Conservation (phyloP, 2,888 invertebrate species). For the Nebria brevicollis region DNA sequence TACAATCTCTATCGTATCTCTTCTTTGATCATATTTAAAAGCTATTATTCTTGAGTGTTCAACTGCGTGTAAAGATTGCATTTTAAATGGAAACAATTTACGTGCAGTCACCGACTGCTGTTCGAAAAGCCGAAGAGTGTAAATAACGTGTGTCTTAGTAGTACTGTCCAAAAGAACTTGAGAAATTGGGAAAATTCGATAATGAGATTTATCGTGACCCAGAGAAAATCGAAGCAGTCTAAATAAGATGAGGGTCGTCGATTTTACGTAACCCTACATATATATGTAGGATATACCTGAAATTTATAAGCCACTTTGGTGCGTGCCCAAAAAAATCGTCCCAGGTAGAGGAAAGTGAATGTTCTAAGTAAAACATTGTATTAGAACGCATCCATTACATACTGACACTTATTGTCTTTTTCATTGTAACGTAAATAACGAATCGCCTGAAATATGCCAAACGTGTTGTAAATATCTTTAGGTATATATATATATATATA, state of each 20-base stretch:
- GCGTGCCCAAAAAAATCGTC: background rate
- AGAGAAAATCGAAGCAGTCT: slow-evolving; percentile 39
- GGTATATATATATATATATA: background rate
- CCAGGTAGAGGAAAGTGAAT: background rate
- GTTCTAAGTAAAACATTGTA: background rate
- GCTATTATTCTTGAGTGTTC: background rate
- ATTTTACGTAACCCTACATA: slow-evolving; percentile 29
- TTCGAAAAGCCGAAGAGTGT: slow-evolving; percentile 18
- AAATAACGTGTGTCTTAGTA: slow-evolving; percentile 30
- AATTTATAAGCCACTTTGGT: slow-evolving; percentile 16
- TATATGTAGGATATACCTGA: background rate
- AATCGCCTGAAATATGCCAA: background rate
- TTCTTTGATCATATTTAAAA: background rate
- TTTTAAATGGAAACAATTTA: slow-evolving; percentile 7
- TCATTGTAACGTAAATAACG: background rate
- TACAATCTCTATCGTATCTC: background rate
- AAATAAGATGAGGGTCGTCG: slow-evolving; percentile 33
- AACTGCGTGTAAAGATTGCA: background rate
- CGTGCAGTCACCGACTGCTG: slow-evolving; percentile 31
- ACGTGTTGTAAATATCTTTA: background rate
- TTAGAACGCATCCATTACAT: background rate
- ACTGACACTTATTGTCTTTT: background rate
- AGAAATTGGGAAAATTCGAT: slow-evolving; percentile 41
- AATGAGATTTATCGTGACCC: slow-evolving; percentile 35
- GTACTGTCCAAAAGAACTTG: slow-evolving; percentile 16